Base-by-base conservation (phyloP, 2,888 invertebrate genomes). In the Eristalis tenax region DNA sequence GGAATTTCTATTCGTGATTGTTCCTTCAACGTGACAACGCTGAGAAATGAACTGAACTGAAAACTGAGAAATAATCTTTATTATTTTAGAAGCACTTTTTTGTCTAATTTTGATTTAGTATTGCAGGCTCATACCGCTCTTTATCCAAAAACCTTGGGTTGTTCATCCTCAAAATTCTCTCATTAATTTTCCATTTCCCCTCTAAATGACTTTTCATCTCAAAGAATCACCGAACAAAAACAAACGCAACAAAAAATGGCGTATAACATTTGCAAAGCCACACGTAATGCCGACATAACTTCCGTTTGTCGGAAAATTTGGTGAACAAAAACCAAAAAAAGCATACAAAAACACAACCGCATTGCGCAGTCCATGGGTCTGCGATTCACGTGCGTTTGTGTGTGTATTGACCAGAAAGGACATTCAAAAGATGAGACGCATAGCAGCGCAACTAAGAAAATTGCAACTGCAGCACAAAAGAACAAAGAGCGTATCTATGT, bases 401-500 rank as follows among this genome's bases (percentile, higher is more conserved):
- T 35, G 8, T 59, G 59, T 59, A 26, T 59, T 61, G 65, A 66
- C 65, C 69, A 80, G 65, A 79, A 79, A 71, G 65, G 81, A 70
- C 70, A 61, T 26, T 59, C 26, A 70, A 28, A 71, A 70, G 40
- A 75, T 69, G 75, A 75, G 50, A 50, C 50, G 18, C 18, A 59
- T 15, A 28, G 13, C 38, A 57, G 26, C 65, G 70, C 61, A 74
- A 74, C 69, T 59, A 28, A 26, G 70, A 83, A 83, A 57, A 85
- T 65, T 66, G 77, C 74, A 66, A 66, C 28, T 50, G 50, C 50
- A 50, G 50, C 50, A 50, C 8, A 6, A 50, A 71, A 64, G 69
- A 22, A 61, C 38, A 61, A n/a, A 26, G 23, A 70, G 69, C n/a
- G n/a, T 71, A 79, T 86, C 82, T 75, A 74, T 56, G 22, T 23